Evolutionary conservation across 92 coral and sea anemone species (phyloP), one percentile per base, ranked within the genome.

Genomic region (Heliopora coerulea): DNA sequence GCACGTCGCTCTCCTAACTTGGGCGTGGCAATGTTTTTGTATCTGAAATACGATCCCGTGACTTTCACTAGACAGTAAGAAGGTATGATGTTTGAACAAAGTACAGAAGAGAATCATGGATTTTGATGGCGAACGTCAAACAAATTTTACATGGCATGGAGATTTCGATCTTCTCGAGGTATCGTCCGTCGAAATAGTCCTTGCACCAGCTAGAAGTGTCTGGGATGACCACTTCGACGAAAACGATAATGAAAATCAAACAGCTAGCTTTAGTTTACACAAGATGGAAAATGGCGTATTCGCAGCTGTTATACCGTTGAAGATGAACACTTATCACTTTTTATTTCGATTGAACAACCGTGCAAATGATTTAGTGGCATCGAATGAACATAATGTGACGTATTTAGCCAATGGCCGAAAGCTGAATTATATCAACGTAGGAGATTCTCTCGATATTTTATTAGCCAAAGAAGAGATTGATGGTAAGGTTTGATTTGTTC

Each of bases 171-270:
- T 48, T 26, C 59, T 59, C 19, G 37, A 35, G 17, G 35, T 70
- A 14, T 70, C 77, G 24, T 70, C 62, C 12, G 77, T 70, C 32
- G 63, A 70, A 70, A 54, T 70, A 21, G 17, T 70, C 3, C 41
- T 70, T 7, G 63, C 77, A 10, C 63, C 77, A 31, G 77, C 77
- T 15, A 52, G 77, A 54, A 70, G 63, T 49, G 77, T 70, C 8
- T 70, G 77, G 77, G 77, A 70, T 70, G 77, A 70, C 37, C 31
- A 50, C 40, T 70, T 70, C 26, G 58, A 30, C 49, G 63, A 70
- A 12, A 19, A n/a, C 15, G 58, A 70, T 41, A 18, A 52, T 39
- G n/a, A 1, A 25, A 32, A 70, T 33, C 60, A 54, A 23, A 70
- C 77, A 24, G 77, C 54, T 49, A 52, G 48, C 48, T 70, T 52